Evolutionary conservation across 2,888 invertebrate genomes (phyloP), one percentile per base, ranked within the genome.

Genomic region (Tuberolachnus salignus): DNA sequence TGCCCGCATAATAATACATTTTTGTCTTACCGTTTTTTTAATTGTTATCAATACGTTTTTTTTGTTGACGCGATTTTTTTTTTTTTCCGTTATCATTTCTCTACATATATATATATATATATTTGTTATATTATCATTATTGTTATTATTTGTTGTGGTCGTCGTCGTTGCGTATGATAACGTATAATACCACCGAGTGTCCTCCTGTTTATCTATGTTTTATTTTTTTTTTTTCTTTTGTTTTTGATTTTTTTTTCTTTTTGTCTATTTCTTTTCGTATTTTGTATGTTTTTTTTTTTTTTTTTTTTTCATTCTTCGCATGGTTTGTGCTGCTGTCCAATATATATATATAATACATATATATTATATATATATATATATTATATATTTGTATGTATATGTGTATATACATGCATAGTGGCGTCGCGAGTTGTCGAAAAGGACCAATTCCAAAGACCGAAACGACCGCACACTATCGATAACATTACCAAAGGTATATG

Each of bases 371-470:
- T n/a, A n/a, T n/a, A n/a, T n/a, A n/a, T n/a, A n/a, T n/a, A n/a
- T n/a, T n/a, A n/a, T n/a, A n/a, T n/a, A n/a, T n/a, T n/a, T n/a
- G n/a, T n/a, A n/a, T n/a, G n/a, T n/a, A n/a, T n/a, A n/a, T n/a
- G n/a, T n/a, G n/a, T n/a, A n/a, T n/a, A n/a, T n/a, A n/a, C n/a
- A n/a, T n/a, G n/a, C n/a, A n/a, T 78, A 78, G 78, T 69, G 81
- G 59, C 67, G 81, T 81, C 89, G 80, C 88, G 89, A 84, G 89
- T 89, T 82, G 89, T 89, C 82, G 88, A 89, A 83, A 88, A 89
- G 82, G 89, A 89, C 85, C 89, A 89, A 83, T 89, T 89, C 84
- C 89, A 82, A 81, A 80, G 80, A 57, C 80, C 80, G 78, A 81
- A 81, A 80, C 84, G 86, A 83, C 86, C 87, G 84, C 87, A 87